Evolutionary conservation across 2,113 vertebrate genomes (phyloP), one percentile per base, ranked within the genome.

Genomic region (Pampusana beccarii): DNA sequence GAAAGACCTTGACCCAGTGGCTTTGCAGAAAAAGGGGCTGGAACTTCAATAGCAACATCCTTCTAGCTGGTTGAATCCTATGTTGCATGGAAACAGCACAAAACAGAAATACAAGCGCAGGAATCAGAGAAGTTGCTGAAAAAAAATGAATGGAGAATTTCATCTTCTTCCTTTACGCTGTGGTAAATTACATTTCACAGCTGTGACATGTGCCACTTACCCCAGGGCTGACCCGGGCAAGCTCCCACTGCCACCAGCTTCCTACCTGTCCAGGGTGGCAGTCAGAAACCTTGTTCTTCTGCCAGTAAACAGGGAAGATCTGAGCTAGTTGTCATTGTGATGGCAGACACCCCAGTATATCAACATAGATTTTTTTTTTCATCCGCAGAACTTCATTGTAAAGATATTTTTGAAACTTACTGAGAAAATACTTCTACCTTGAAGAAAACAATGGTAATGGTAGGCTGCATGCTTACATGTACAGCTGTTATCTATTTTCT

Each of bases 401-500:
- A 87, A 72, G 48, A 40, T 16, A 71, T 42, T 80, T 93, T 86
- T 91, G 73, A 64, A 92, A 84, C 48, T 88, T 64, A 56, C 13
- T 79, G 36, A 23, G 58, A 81, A 94, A 91, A 91, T 34, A 24
- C 56, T 89, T 95, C 72, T 48, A 89, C 93, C 86, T 91, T 84
- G 65, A 89, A 95, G 83, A 64, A 64, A 75, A 51, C 2, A 88
- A 83, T 81, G 34, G 69, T 67, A 60, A 44, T 67, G 38, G 23
- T 74, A 86, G 60, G 24, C 58, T 60, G 33, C 48, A 61, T 14
- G n/a, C 48, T 88, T 71, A 65, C 18, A 70, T 23, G 77, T 78
- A 93, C 91, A 95, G 92, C 82, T 92, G 86, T 83, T 90, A 83
- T 36, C 81, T 93, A 80, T 96, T 94, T 83, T 72, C 78, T 95